Base-by-base conservation (phyloP, 2,888 invertebrate species). In the Pseudococcus longispinus region DNA sequence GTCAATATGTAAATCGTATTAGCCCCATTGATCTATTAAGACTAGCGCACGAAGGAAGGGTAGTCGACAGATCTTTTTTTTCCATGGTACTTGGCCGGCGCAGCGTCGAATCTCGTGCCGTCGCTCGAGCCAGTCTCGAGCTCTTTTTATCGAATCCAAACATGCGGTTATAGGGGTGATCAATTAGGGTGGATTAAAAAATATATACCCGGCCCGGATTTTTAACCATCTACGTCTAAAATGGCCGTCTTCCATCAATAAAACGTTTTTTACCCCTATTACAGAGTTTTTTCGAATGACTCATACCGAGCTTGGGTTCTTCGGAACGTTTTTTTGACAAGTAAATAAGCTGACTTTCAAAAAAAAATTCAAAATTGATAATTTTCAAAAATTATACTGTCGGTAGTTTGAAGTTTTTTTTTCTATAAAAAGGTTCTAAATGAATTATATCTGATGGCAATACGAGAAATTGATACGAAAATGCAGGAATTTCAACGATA, bases 161-260 rank as follows among this genome's bases (percentile, higher is more conserved):
- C 18, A 23, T 13, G 77, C 77, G 77, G 42, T 80, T 42, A 18
- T 74, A 42, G 37, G 77, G 20, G 77, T n/a, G 77, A 80, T 80
- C 77, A 80, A 80, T 80, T 80, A 80, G 77, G 77, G 77, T 80
- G 77, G 42, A 42, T 42, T 42, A 80, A 80, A 80, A 80, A 80
- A 80, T 3, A 60, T n/a, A 51, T 11, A 23, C 23, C 60, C 8
- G 60, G 26, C 23, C 11, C 11, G 20, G 42, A 20, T 80, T 74
- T 74, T 37, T 3, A 1, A n/a, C 2, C 5, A 74, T 18, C 20
- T 42, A 42, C 11, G 60, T 55, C 1, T 51, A 42, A 37, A 20
- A 80, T 80, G 77, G 42, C 8, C 37, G 37, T 5, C 77, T 42
- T 32, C 74, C n/a, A n/a, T 74, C 1, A 65, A 11, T 46, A 4